Conservation (phyloP, 2,113 vertebrate species). For the Leucopsar rothschildi region DNA sequence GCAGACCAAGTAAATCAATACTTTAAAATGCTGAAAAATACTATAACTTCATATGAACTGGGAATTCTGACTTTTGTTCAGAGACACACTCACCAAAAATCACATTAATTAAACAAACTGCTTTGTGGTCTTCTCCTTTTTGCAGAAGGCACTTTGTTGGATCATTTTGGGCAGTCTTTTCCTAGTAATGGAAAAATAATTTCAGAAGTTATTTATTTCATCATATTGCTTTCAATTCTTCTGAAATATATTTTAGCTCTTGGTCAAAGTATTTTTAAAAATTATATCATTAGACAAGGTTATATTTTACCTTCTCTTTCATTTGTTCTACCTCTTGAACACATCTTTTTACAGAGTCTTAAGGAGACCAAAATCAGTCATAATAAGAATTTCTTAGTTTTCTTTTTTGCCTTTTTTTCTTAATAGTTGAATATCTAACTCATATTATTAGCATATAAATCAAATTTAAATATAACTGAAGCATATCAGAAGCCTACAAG, state of each 20-base stretch:
- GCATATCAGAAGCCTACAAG: background rate
- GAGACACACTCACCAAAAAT: background rate
- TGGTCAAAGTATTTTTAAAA: background rate
- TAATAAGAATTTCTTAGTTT: background rate
- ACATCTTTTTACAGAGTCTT: background rate
- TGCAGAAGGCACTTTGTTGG: background rate
- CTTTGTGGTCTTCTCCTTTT: background rate
- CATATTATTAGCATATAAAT: background rate
- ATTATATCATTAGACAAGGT: background rate
- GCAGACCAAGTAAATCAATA: background rate
- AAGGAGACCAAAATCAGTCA: background rate
- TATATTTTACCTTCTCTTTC: background rate
- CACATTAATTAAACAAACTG: background rate
- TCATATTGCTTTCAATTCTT: background rate
- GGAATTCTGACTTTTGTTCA: background rate
- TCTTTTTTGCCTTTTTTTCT: background rate
- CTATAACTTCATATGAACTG: background rate
- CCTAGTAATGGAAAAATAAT: background rate
- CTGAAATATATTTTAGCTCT: background rate
- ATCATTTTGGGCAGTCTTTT: background rate
- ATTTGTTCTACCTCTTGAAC: background rate
- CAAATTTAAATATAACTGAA: background rate
- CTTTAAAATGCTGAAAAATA: background rate
- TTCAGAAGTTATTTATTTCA: background rate
- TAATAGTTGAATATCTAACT: background rate